Evolutionary conservation across 2,113 vertebrate genomes (phyloP).

Genomic region (Prolemur simus): DNA sequence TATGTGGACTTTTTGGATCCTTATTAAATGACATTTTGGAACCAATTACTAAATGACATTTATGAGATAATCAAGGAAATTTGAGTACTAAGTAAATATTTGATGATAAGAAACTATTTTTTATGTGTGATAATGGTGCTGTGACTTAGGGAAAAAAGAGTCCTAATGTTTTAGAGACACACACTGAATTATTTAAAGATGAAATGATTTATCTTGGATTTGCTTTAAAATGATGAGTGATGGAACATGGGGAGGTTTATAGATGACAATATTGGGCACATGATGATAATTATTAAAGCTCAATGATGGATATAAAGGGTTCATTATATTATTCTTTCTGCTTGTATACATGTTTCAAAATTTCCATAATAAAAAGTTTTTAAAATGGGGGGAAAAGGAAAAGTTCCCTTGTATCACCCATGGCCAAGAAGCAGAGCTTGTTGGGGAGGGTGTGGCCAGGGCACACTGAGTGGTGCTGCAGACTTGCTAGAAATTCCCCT

Average conservation of each 20-base stretch:
- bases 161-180: not conserved
- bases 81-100: not conserved
- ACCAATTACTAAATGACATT: not conserved
- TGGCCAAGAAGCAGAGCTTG: not conserved
- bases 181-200: not conserved
- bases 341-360: not conserved
- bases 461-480: not conserved
- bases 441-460: not conserved
- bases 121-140: not conserved
- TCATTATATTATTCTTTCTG: not conserved
- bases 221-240: not conserved
- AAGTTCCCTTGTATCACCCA: not conserved
- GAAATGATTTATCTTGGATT: not conserved
- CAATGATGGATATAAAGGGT: not conserved
- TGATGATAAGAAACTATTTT: not conserved
- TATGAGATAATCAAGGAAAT: not conserved
- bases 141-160: not conserved
- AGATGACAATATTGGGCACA: not conserved
- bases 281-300: not conserved
- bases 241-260: not conserved
- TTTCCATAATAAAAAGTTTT: not conserved
- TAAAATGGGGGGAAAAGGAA: not conserved
- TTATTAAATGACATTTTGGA: not conserved
- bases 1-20: not conserved
- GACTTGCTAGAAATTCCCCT: not conserved